Base-by-base conservation (phyloP, 2,888 invertebrate genomes). In the Hemicrepidius hirtus region DNA sequence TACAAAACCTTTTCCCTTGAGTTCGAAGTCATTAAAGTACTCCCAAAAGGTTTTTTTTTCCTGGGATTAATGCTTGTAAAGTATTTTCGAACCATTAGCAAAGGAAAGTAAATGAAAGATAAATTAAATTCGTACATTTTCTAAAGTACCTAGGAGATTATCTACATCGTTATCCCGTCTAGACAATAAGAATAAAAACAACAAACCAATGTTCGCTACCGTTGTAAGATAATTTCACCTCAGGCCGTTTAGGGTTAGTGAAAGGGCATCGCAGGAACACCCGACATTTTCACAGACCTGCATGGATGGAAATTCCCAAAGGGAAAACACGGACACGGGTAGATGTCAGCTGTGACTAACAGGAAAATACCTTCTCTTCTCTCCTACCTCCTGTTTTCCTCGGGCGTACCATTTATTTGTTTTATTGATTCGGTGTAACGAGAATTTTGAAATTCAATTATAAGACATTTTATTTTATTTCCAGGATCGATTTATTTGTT, bases 261-360 rank as follows among this genome's bases (percentile, higher is more conserved):
- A 53, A 53, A 57, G 57, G 37, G 18, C 57, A 35, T 16, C 18
- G 57, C 35, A n/a, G 12, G 28, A 18, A 12, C 57, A 37, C 20
- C 28, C 57, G 57, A 57, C 57, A 57, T 57, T 57, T 53, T 37
- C 57, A 37, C 37, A 57, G 57, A 37, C 57, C 37, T 35, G 37
- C 57, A 57, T 57, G 35, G 37, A 18, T 57, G 16, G 37, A 57
- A 37, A 37, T 57, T 57, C 57, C 57, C 57, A 28, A 35, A 9
- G 57, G 57, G 57, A 57, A 32, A 37, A 57, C 37, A 57, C 37
- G 37, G 13, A 7, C 32, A 5, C 53, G 53, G 2, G 20, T 24
- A 35, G 57, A 57, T 57, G 57, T 37, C 57, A 57, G 57, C 37
- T 57, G 37, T 37, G 57, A 57, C 32, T 57, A 37, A 57, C 37